Percentiles rank a stretch among this genome's conserved stretches.
These are phyloP conservation scores for Alaudala cheleensis DNA, from an alignment of 2,113 vertebrate genomes.

Conservation along the genomic window DNA sequence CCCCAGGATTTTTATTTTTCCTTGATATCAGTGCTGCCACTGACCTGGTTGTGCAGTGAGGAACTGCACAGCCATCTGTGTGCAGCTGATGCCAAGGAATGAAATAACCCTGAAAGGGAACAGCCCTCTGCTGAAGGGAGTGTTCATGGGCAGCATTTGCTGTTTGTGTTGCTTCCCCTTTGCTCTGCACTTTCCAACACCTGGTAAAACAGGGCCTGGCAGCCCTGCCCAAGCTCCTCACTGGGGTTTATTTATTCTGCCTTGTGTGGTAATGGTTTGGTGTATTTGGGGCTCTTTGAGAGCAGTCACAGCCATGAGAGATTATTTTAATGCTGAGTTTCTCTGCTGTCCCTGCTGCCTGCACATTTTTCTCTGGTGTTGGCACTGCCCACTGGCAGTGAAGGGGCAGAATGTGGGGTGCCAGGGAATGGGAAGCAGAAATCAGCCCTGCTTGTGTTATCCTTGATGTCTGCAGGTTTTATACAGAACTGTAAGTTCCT, in stretches of 20 bases:
- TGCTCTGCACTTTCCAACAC: not conserved
- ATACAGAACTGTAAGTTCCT: accelerated
- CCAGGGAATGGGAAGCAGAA: accelerated
- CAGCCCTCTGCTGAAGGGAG: not conserved
- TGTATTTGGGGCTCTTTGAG: not conserved
- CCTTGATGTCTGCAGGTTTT: not conserved
- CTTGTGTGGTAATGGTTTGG: accelerated
- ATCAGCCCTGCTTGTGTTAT: no score
- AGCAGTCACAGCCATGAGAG: not conserved
- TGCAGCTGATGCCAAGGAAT: not conserved
- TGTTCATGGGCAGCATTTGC: not conserved
- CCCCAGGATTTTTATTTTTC: not conserved
- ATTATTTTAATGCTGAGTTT: not conserved
- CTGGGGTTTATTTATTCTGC: not conserved
- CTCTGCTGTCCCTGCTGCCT: not conserved
- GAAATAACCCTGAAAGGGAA: not conserved
- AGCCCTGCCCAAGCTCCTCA: not conserved
- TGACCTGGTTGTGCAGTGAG: not conserved
- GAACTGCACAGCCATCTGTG: not conserved
- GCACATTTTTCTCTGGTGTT: accelerated
- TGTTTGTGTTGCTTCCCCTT: not conserved
- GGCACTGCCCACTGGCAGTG: accelerated
- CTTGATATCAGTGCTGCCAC: not conserved
- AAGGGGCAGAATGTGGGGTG: not conserved
- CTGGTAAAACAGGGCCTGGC: not conserved